phyloP scores from a whole-genome alignment of 1,140 invertebrate genomes.

The Temnothorax nylanderi region DNA sequence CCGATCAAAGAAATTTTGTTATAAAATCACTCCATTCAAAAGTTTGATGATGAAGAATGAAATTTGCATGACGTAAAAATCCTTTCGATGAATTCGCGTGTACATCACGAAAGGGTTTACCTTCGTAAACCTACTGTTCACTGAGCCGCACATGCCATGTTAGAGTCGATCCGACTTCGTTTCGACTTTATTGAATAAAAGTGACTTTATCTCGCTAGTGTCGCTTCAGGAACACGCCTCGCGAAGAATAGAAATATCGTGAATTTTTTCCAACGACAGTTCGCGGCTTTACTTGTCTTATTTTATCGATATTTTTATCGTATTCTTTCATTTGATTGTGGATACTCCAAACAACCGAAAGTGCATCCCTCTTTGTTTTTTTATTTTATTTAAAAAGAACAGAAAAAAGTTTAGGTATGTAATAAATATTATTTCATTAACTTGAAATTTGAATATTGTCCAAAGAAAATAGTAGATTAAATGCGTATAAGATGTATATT shows the following conservation, averaged over 20 bases:
- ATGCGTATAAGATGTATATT: not conserved
- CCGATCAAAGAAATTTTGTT: not conserved
- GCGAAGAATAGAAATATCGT: conserved; percentile 51
- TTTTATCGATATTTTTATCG: conserved; percentile 25
- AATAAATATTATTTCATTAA: not conserved
- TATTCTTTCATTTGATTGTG: conserved; percentile 34
- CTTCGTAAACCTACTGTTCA: conserved; percentile 27
- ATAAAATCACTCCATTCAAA: not conserved
- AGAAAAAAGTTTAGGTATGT: not conserved
- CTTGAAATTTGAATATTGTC: not conserved
- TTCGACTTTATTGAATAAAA: conserved; percentile 44
- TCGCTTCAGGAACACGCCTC: conserved; percentile 9
- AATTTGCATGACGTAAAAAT: conserved; percentile 6
- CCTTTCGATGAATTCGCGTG: not conserved
- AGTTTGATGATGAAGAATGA: not conserved
- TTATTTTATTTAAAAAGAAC: not conserved
- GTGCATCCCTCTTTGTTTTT: not conserved
- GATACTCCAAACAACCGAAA: not conserved
- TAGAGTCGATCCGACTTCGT: not conserved
- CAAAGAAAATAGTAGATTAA: not conserved
- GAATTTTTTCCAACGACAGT: conserved; percentile 27
- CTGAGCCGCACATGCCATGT: conserved; percentile 19
- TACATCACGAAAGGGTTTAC: conserved; percentile 30
- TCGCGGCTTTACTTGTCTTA: conserved; percentile 7
- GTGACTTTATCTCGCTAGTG: conserved; percentile 43